Base-by-base conservation (phyloP, 1,140 invertebrate genomes). In the Lepidostoma basale region DNA sequence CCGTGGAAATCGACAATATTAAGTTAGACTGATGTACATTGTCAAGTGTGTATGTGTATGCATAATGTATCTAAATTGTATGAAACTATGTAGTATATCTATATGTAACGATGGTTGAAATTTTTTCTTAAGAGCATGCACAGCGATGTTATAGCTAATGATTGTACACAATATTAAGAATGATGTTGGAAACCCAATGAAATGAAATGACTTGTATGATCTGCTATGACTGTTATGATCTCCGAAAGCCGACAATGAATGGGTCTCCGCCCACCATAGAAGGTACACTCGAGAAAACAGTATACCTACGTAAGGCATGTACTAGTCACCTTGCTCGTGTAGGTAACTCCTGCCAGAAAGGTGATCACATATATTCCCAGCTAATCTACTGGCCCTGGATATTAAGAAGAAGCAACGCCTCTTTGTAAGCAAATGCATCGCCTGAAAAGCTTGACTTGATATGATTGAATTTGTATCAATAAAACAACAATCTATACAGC, bases 401-500 rank as follows among this genome's bases (percentile, higher is more conserved):
- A 36, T 5, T 9, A 22, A 16, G 36, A 33, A 56, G 52, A 26
- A 14, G 14, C n/a, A 56, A 56, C 36, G 28, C 28, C 52, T 56
- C 56, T 40, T 40, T 59, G 10, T 40, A 59, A 39, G 39, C 16
- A 23, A 40, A 59, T 23, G 33, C 23, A 39, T 59, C 25, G 16
- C 12, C 25, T 25, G 33, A 9, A 12, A 40, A 59, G 56, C 56
- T 59, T 12, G 25, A n/a, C 56, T 12, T 33, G 5, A 6, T 33
- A 33, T 33, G 30, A 33, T 33, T n/a, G n/a, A n/a, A n/a, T n/a
- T n/a, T n/a, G n/a, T n/a, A 47, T 47, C 3, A 47, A 25, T 22
- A 22, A 22, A 56, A 39, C 20, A 59, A 20, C 39, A 59, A 40
- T 59, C 30, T 40, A 39, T 40, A 59, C 56, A 59, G 36, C 56